Percentiles rank a stretch among this genome's conserved stretches.
These are phyloP conservation scores for Agrotis ipsilon DNA, from an alignment of 2,888 invertebrate genomes.

Conservation along the genomic window DNA sequence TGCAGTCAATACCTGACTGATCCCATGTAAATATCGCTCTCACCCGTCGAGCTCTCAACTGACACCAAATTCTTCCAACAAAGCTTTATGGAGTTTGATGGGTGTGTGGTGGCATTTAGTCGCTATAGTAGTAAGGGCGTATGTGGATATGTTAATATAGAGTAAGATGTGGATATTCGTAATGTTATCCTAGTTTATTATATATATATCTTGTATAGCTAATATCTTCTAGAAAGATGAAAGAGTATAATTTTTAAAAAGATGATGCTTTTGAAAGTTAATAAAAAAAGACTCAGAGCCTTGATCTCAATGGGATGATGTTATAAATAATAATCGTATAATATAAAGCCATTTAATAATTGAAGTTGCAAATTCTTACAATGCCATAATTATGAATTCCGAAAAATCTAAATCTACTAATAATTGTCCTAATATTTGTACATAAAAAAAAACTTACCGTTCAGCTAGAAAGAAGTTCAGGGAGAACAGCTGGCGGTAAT, in stretches of 20 bases:
- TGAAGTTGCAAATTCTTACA: conserved; percentile 72
- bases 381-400: conserved; percentile 74
- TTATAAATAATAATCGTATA: conserved; percentile 74
- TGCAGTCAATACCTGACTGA: conserved; percentile 83
- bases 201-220: conserved; percentile 87
- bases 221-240: conserved; percentile 81
- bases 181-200: conserved; percentile 86
- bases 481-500: conserved; percentile 84
- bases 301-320: conserved; percentile 86
- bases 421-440: conserved; percentile 62
- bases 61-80: conserved; percentile 89
- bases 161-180: conserved; percentile 90
- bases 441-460: conserved; percentile 56
- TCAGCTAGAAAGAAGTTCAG: conserved; percentile 39
- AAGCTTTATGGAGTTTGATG: conserved; percentile 85
- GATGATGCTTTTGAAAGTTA: conserved; percentile 78
- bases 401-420: conserved; percentile 62
- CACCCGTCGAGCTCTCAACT: conserved; percentile 81
- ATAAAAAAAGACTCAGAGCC: conserved; percentile 78
- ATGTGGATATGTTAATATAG: conserved; percentile 90
- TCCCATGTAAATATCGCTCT: conserved; percentile 85
- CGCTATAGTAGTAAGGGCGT: conserved; percentile 85
- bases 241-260: conserved; percentile 79
- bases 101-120: conserved; percentile 87
- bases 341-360: conserved; percentile 74